These are phyloP conservation scores for Lordiphosa andalusiaca DNA, from an alignment of 2,888 invertebrate genomes.

Conservation along the genomic window DNA sequence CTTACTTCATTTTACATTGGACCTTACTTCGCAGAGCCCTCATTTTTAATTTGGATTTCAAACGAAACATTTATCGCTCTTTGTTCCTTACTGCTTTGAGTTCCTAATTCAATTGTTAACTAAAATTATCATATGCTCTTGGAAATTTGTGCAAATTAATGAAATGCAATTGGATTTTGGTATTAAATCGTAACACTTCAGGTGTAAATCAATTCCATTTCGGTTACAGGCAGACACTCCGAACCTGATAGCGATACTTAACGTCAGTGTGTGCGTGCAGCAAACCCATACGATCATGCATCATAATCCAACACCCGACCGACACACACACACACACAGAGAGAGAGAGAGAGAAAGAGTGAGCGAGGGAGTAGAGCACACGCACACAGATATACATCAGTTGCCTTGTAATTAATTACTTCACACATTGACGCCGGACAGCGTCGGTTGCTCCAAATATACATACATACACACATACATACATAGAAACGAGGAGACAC, in stretches of 20 bases:
- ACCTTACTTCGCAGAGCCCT: too few species aligned
- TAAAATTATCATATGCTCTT: background rate
- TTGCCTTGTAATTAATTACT: conserved; percentile 75
- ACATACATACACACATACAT: too few species aligned
- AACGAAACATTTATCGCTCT: background rate
- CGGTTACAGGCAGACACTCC: conserved; percentile 6
- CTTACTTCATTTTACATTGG: too few species aligned
- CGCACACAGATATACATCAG: conserved; percentile 65
- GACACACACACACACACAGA: conserved; percentile 39
- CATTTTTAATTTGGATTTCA: too few species aligned
- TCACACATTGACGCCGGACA: conserved; percentile 72
- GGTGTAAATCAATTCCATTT: conserved; percentile 77
- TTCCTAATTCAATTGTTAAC: background rate
- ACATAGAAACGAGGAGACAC: conserved; percentile 21
- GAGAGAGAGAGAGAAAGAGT: conserved; percentile 13
- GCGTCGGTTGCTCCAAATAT: conserved; percentile 21
- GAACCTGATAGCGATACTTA: conserved; percentile 42
- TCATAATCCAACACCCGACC: conserved; percentile 68
- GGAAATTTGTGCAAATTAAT: conserved; percentile 45
- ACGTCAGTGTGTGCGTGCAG: conserved; percentile 54
- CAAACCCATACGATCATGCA: conserved; percentile 69
- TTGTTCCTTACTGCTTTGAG: background rate
- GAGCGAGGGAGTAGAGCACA: conserved; percentile 13
- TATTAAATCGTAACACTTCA: conserved; percentile 57
- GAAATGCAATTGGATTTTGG: conserved; percentile 50